A percentile compares a stretch with the other conserved stretches of the same genome.
Conservation (phyloP, 2,797 vertebrate genomes). For the Diplodus sargus region DNA sequence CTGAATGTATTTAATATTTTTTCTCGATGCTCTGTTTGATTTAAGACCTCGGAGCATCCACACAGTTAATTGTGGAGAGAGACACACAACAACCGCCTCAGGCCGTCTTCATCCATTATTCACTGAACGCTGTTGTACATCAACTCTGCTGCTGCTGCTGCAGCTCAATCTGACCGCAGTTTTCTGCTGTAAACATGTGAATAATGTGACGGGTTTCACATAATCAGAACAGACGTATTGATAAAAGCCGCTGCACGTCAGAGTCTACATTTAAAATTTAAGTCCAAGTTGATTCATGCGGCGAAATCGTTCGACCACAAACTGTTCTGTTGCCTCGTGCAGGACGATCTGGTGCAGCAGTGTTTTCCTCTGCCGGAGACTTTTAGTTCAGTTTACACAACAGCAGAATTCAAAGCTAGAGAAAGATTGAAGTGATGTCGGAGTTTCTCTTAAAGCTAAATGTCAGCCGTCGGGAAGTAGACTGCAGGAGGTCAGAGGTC, state of each 20-base stretch:
- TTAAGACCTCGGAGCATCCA: not conserved
- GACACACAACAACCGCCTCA: slow-evolving; percentile 4
- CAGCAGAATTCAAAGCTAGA: not conserved
- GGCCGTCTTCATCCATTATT: slow-evolving; percentile 23
- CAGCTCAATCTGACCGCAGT: not conserved
- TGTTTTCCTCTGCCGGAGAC: not conserved
- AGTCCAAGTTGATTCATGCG: not conserved
- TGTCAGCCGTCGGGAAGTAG: not conserved
- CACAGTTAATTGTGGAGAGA: not conserved
- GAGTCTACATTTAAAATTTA: not conserved
- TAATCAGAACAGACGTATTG: not conserved
- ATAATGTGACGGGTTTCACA: not conserved
- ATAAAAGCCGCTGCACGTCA: not conserved
- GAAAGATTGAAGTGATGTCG: not conserved
- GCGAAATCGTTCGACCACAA: not conserved
- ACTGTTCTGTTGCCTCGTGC: not conserved
- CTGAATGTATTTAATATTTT: not conserved
- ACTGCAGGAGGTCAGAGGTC: slow-evolving; percentile 17
- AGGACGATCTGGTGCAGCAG: not conserved
- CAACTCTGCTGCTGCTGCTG: not conserved
- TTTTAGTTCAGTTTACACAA: not conserved
- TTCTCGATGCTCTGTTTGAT: slow-evolving; percentile 1
- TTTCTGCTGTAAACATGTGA: not conserved
- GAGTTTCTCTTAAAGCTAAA: not conserved
- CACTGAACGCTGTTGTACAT: not conserved